phyloP scores from a whole-genome alignment of 2,797 vertebrate genomes.

The Fratercula arctica region DNA sequence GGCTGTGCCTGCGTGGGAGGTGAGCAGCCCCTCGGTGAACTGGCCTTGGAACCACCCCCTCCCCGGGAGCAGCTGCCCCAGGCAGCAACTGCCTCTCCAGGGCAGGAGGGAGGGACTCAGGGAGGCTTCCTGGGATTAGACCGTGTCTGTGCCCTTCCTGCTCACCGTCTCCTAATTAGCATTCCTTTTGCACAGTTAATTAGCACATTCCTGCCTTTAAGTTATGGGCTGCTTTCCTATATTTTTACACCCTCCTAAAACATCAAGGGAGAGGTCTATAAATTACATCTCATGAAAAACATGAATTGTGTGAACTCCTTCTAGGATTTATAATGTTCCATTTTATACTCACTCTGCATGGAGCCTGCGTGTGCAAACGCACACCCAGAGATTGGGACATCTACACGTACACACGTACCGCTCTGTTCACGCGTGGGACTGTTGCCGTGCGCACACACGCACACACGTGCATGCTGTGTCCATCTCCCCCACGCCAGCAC shows the following conservation, averaged over 20 bases:
- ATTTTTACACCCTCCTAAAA: conserved; percentile 34
- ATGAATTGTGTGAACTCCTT: background rate
- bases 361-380: background rate
- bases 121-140: background rate
- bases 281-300: conserved; percentile 1
- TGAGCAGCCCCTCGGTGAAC: fast-evolving
- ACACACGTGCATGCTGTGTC: fast-evolving
- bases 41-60: background rate
- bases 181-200: conserved; percentile 43
- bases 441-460: fast-evolving
- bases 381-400: background rate
- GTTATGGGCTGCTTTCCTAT: conserved; percentile 28
- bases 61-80: background rate
- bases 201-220: conserved; percentile 31
- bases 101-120: background rate
- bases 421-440: fast-evolving
- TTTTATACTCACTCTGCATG: fast-evolving
- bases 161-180: background rate
- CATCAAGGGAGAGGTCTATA: conserved; percentile 42
- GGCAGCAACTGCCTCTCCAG: background rate
- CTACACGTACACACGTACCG: fast-evolving
- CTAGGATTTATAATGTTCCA: background rate
- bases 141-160: background rate
- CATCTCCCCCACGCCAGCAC: background rate
- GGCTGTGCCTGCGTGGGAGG: background rate